These are phyloP conservation scores for Gymnoscelis rufifasciata DNA, from an alignment of 2,888 invertebrate genomes.

Conservation along the genomic window DNA sequence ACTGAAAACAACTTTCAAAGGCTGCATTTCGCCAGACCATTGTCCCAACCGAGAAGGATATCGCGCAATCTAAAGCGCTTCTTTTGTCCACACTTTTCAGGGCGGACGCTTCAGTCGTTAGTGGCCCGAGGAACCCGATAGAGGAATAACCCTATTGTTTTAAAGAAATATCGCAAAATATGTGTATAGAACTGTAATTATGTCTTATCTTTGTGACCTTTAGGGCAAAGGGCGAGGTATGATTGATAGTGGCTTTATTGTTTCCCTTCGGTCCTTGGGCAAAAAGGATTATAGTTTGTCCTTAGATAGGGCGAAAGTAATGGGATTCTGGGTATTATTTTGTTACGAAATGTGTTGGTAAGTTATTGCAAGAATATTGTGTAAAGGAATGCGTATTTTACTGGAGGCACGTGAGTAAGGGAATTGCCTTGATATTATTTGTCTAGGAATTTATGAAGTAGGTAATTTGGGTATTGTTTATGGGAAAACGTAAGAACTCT, in stretches of 20 bases:
- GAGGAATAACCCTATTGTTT: slow-evolving; percentile 1
- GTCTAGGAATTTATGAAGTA: too few species aligned
- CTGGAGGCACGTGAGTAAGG: too few species aligned
- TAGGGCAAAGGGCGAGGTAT: slow-evolving; percentile 17
- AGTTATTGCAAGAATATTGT: too few species aligned
- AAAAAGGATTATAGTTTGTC: slow-evolving; percentile 21
- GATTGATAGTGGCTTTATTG: slow-evolving; percentile 26
- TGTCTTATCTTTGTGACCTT: slow-evolving; percentile 5
- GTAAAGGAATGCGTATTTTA: background rate
- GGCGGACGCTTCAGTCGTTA: background rate
- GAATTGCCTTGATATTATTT: too few species aligned
- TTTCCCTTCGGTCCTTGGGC: slow-evolving; percentile 18
- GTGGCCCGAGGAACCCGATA: background rate
- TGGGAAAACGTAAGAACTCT: too few species aligned
- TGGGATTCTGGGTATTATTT: background rate
- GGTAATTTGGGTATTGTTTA: too few species aligned
- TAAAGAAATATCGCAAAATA: background rate
- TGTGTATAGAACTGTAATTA: background rate
- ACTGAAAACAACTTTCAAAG: background rate
- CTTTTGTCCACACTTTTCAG: slow-evolving; percentile 2
- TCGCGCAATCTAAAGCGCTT: background rate
- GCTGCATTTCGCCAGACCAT: background rate
- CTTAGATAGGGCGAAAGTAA: slow-evolving; percentile 5
- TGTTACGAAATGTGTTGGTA: slow-evolving; percentile 1
- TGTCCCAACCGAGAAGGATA: background rate